phyloP scores from a whole-genome alignment of 2,113 vertebrate genomes.

The Propithecus coquereli region DNA sequence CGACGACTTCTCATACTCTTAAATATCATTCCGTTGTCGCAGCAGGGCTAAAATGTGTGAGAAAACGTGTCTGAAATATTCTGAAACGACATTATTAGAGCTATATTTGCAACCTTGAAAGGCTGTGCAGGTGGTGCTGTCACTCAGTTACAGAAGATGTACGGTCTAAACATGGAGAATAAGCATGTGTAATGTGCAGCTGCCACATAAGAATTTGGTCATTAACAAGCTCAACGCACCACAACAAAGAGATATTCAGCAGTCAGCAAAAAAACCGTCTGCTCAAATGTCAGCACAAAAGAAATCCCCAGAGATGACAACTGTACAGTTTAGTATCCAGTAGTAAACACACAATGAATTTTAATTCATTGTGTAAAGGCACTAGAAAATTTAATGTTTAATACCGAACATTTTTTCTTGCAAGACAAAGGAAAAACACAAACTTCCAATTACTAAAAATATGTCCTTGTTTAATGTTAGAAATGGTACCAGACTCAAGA shows the following conservation, averaged over 20 bases:
- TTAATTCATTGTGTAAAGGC: neutral
- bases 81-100: neutral
- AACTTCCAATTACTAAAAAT: neutral
- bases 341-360: neutral
- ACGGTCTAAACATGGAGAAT: neutral
- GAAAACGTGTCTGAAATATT: neutral
- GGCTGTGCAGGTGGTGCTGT: neutral
- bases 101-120: neutral
- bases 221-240: constrained; percentile 21
- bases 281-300: constrained; percentile 47
- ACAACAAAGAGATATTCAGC: constrained; percentile 19
- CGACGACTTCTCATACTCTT: neutral
- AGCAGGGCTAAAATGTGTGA: too few relatives aligned
- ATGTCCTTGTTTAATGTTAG: neutral
- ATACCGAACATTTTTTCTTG: neutral
- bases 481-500: neutral
- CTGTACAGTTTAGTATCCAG: neutral
- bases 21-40: too few relatives aligned
- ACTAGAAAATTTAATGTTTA: neutral
- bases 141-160: neutral
- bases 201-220: constrained; percentile 49
- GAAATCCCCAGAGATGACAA: constrained; percentile 22
- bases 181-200: constrained; percentile 15
- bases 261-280: neutral
- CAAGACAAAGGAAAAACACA: neutral